These are phyloP conservation scores for Bacillus rossius DNA, from an alignment of 1,140 invertebrate species.

Conservation along the genomic window DNA sequence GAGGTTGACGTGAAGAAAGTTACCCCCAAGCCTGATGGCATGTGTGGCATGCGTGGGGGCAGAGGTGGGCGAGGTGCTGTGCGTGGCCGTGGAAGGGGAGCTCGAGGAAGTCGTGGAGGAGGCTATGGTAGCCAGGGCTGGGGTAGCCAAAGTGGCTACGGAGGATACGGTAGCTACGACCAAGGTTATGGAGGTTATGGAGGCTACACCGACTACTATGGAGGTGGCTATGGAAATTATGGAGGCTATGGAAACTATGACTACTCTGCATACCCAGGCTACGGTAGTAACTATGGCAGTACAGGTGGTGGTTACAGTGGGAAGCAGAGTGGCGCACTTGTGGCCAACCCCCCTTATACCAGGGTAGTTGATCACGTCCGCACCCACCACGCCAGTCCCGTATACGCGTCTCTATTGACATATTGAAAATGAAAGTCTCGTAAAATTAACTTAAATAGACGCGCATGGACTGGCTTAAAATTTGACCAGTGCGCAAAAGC, in stretches of 20 bases:
- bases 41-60: constrained; percentile 59
- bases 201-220: constrained; percentile 69
- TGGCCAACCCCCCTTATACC: too few species aligned
- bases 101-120: constrained; percentile 60
- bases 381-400: too few species aligned
- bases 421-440: too few species aligned
- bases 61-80: constrained; percentile 56
- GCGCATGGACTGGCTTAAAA: too few species aligned
- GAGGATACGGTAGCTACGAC: too few species aligned
- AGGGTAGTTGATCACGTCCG: too few species aligned
- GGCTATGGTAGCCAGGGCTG: constrained; percentile 40
- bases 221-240: constrained; percentile 54
- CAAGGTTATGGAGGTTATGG: constrained; percentile 21
- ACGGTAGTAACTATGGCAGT: constrained; percentile 72
- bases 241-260: constrained; percentile 75
- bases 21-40: constrained; percentile 78
- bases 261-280: constrained; percentile 52
- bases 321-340: too few species aligned
- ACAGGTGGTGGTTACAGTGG: constrained; percentile 26
- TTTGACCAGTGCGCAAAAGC: too few species aligned
- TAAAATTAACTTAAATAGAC: too few species aligned
- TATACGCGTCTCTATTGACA: too few species aligned
- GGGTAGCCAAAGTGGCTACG: constrained; percentile 58
- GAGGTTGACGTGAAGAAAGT: constrained; percentile 93
- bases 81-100: constrained; percentile 59